Base-by-base conservation (phyloP, 1,140 invertebrate species). In the Drosophila elegans region DNA sequence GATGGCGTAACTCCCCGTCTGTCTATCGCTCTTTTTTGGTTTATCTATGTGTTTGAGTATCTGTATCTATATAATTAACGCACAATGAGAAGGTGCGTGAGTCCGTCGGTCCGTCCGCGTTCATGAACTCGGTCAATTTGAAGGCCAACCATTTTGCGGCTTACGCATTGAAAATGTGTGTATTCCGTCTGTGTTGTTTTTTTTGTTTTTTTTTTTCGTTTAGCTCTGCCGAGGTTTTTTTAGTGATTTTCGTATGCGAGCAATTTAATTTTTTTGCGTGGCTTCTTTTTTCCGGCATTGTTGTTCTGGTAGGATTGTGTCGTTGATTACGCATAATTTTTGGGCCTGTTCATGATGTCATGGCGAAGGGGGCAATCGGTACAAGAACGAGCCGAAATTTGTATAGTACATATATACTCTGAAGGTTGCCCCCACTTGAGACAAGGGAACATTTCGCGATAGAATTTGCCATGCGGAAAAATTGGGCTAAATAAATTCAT, bases 101-200 rank as follows among this genome's bases (percentile, higher is more conserved):
- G 62, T 45, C 71, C 4, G 53, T 57, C 48, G 13, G 44, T 48
- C 49, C 45, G 51, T 45, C 36, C 13, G 74, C 78, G 83, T 88
- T 88, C 84, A 88, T 88, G 83, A 88, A 88, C 83, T 88, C 83
- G 83, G 83, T 88, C 83, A 88, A 88, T 69, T 89, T 83, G 83
- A 86, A 86, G 83, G 83, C 83, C 83, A 86, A 89, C 83, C 78
- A 88, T 86, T 86, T 80, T 83, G 83, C 79, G 83, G 79, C 80
- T 53, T 83, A 88, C 83, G 83, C 83, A 86, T 73, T 83, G 80
- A 78, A 86, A 86, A 78, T 38, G 56, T 57, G 46, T 55, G 56
- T 69, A 74, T 78, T 75, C 10, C 64, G 46, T 68, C 66, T 53
- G 46, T 42, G 27, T 53, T 62, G 36, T 29, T 73, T 13, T 78